Conservation (phyloP, 2,113 vertebrate genomes). For the Clinocottus analis region DNA sequence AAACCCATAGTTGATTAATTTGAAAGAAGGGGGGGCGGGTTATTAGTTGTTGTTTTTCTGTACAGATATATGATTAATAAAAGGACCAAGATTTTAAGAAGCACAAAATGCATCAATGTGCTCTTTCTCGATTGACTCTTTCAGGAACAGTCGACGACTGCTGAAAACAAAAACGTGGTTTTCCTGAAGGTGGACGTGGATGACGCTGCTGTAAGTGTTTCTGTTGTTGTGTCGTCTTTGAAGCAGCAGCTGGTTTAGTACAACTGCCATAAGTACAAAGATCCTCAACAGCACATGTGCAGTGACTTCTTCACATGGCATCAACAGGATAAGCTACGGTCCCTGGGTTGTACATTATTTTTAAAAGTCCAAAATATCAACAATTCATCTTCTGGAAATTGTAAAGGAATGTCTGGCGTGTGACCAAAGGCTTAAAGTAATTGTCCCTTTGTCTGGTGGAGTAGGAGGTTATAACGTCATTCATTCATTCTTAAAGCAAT, state of each 20-base stretch:
- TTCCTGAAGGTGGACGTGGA: constrained; percentile 96
- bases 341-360: too few relatives aligned
- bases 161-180: constrained; percentile 80
- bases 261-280: not conserved
- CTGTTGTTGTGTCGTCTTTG: not conserved
- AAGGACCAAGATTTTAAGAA: not conserved
- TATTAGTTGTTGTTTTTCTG: not conserved
- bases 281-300: not conserved
- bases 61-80: not conserved
- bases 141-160: constrained; percentile 70
- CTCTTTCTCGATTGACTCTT: not conserved
- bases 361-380: not conserved
- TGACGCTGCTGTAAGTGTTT: constrained; percentile 83
- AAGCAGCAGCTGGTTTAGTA: too few relatives aligned
- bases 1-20: not conserved
- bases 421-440: not conserved
- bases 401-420: not conserved
- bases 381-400: not conserved
- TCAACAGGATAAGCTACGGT: too few relatives aligned
- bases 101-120: not conserved
- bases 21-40: not conserved
- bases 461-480: too few relatives aligned
- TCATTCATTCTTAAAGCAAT: constrained; percentile 29
- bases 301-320: too few relatives aligned
- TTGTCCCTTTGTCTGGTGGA: not conserved